Conservation (phyloP, 2,888 invertebrate genomes). For the Stenotaenia linearis region DNA sequence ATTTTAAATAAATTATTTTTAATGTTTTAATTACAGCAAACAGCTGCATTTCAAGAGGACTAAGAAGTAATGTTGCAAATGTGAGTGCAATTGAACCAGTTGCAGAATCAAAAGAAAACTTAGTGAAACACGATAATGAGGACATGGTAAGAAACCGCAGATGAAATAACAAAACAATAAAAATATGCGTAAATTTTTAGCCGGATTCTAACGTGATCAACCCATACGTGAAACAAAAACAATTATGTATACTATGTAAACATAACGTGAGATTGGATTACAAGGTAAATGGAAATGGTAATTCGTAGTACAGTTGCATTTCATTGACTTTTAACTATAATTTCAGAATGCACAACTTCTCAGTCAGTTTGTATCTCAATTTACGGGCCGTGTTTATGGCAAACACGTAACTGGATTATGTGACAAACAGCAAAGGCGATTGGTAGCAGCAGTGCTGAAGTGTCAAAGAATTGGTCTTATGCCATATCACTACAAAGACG, state of each 20-base stretch:
- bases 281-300: conserved; percentile 52
- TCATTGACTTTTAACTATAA: not conserved
- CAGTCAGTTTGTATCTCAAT: conserved; percentile 92
- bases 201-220: conserved; percentile 48
- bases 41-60: not conserved
- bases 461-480: conserved; percentile 74
- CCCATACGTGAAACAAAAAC: conserved; percentile 70
- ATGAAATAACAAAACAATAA: not conserved
- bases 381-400: conserved; percentile 87
- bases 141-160: not conserved
- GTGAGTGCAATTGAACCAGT: not conserved
- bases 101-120: not conserved
- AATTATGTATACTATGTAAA: conserved; percentile 75
- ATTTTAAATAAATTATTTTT: too few species aligned
- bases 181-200: conserved; percentile 31
- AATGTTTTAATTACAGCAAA: not conserved
- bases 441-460: conserved; percentile 67
- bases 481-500: conserved; percentile 73
- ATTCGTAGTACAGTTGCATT: not conserved
- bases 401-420: conserved; percentile 92
- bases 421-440: conserved; percentile 64
- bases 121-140: not conserved
- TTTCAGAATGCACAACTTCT: conserved; percentile 70
- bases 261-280: conserved; percentile 75
- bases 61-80: not conserved